A percentile compares a stretch with the other conserved stretches of the same genome.
Conservation (phyloP, 1,140 invertebrate genomes). For the Megalopta genalis region DNA sequence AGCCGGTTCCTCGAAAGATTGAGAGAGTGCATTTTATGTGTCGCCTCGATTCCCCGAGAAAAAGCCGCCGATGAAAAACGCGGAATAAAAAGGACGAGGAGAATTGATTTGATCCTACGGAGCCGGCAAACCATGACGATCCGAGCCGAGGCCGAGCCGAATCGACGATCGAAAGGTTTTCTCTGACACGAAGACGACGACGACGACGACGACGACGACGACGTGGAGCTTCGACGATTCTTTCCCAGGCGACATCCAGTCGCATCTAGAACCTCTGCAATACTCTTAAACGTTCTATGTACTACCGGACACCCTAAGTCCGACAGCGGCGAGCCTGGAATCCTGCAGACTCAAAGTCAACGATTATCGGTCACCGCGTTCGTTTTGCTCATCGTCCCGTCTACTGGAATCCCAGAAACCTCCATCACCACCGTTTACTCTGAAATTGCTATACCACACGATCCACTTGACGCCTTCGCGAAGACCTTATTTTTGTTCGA, state of each 20-base stretch:
- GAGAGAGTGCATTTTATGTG: slow-evolving; percentile 55
- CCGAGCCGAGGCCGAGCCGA: slow-evolving; percentile 7
- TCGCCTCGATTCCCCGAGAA: slow-evolving; percentile 14
- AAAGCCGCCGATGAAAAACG: slow-evolving; percentile 10
- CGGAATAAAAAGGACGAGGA: neutral
- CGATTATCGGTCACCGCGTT: too few relatives aligned
- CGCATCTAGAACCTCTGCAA: neutral
- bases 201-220: too few relatives aligned
- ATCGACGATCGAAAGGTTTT: slow-evolving; percentile 11
- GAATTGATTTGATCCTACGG: slow-evolving; percentile 33
- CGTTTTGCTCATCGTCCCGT: too few relatives aligned
- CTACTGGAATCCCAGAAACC: too few relatives aligned
- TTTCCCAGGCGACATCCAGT: neutral
- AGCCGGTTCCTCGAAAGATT: slow-evolving; percentile 23
- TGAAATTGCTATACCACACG: too few relatives aligned
- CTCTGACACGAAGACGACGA: neutral
- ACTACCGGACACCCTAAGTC: too few relatives aligned
- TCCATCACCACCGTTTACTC: too few relatives aligned
- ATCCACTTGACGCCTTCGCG: too few relatives aligned
- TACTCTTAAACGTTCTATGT: neutral
- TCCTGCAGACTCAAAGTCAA: too few relatives aligned
- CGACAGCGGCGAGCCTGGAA: too few relatives aligned
- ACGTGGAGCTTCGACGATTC: neutral
- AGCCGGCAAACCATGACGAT: neutral
- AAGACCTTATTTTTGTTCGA: too few relatives aligned